A percentile compares a stretch with the other conserved stretches of the same genome.
Conservation (phyloP, 1,140 invertebrate genomes). For the Drosophila sucinea region DNA sequence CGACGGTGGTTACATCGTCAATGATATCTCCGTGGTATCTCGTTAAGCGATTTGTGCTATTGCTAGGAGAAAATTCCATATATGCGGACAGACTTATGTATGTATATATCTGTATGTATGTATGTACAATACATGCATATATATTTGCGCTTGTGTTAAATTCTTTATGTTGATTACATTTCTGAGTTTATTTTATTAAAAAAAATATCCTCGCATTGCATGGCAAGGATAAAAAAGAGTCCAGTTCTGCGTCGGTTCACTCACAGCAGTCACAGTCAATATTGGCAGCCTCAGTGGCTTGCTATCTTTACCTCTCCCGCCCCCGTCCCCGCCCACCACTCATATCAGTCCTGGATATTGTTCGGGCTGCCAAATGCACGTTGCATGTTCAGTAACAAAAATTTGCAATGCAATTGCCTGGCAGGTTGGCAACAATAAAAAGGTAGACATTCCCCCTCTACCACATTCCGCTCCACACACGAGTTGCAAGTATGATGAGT, state of each 20-base stretch:
- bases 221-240: conserved; percentile 68
- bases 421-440: conserved; percentile 68
- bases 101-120: background rate
- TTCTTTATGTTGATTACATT: conserved; percentile 83
- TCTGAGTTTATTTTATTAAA: conserved; percentile 83
- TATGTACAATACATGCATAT: no score
- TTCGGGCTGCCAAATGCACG: conserved; percentile 76
- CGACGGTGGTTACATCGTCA: conserved; percentile 47
- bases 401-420: conserved; percentile 73
- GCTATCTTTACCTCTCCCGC: conserved; percentile 2
- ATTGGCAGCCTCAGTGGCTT: conserved; percentile 76
- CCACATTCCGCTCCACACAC: conserved; percentile 29
- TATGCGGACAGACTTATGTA: conserved; percentile 12
- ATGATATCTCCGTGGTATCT: conserved; percentile 79
- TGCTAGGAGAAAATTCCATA: conserved; percentile 54
- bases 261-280: conserved; percentile 69
- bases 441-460: conserved; percentile 29
- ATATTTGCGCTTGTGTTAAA: conserved; percentile 61
- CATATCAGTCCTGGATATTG: conserved; percentile 52
- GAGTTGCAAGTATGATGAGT: conserved; percentile 71
- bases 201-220: conserved; percentile 66
- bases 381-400: conserved; percentile 74
- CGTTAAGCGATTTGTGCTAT: conserved; percentile 67
- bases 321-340: conserved; percentile 5
- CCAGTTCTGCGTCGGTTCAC: conserved; percentile 47